phyloP scores from a whole-genome alignment of 1,140 invertebrate genomes.

The Magallana angulata region DNA sequence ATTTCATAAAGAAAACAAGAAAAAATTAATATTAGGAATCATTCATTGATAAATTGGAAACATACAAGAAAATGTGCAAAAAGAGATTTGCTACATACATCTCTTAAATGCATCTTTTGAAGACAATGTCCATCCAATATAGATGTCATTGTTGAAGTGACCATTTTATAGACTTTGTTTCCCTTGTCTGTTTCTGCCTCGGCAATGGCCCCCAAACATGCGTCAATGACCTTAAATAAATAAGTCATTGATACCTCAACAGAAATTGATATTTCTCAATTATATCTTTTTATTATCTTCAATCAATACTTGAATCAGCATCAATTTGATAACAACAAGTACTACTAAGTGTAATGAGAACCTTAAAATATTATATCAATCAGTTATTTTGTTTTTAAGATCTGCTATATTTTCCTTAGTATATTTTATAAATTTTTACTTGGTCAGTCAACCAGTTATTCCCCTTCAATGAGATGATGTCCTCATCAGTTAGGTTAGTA shows the following conservation, averaged over 20 bases:
- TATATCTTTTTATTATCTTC: background rate
- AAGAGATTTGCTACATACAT: background rate
- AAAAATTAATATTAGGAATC: too few species aligned
- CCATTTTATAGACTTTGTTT: conserved; percentile 22
- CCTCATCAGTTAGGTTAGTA: conserved; percentile 23
- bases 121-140: conserved; percentile 18
- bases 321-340: too few species aligned
- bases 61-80: too few species aligned
- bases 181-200: conserved; percentile 34
- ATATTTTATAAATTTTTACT: background rate
- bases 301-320: too few species aligned
- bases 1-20: too few species aligned
- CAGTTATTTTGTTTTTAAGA: too few species aligned
- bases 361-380: too few species aligned
- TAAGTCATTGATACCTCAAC: too few species aligned
- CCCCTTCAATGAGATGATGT: conserved; percentile 16
- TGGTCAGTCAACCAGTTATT: conserved; percentile 35
- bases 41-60: too few species aligned
- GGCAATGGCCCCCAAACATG: background rate
- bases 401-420: too few species aligned
- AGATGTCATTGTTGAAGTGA: conserved; percentile 19
- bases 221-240: conserved; percentile 32
- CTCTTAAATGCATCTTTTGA: background rate
- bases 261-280: background rate
- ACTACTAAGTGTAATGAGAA: too few species aligned